A percentile compares a stretch with the other conserved stretches of the same genome.
Evolutionary conservation across 2,113 vertebrate species (phyloP).

Genomic region (Calidris pygmaea): DNA sequence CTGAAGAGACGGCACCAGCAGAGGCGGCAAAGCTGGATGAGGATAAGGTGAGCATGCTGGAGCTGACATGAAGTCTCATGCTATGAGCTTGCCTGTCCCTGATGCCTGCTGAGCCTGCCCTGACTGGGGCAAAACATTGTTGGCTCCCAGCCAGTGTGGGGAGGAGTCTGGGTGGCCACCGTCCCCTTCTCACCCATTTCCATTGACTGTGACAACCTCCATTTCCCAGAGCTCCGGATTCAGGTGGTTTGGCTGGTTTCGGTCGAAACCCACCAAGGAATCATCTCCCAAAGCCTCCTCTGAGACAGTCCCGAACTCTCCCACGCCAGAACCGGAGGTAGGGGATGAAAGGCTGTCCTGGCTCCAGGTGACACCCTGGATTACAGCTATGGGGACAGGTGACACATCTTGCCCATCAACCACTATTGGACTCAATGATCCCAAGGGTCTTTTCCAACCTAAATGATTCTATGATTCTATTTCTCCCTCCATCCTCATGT

Average conservation of each 20-base stretch:
- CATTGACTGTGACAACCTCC: background rate
- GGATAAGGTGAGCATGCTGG: conserved; percentile 46
- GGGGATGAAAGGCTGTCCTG: background rate
- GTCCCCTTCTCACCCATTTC: background rate
- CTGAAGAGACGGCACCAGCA: background rate
- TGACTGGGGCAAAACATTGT: background rate
- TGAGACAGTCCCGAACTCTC: background rate
- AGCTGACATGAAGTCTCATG: rapidly evolving
- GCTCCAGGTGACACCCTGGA: background rate
- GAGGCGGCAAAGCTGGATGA: background rate
- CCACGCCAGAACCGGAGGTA: background rate
- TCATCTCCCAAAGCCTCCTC: background rate
- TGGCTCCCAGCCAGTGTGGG: rapidly evolving
- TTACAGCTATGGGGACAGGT: background rate
- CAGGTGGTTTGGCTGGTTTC: conserved; percentile 93
- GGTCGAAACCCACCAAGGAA: conserved; percentile 71
- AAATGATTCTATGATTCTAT: too few relatives aligned
- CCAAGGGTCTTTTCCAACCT: too few relatives aligned
- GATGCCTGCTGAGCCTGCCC: rapidly evolving
- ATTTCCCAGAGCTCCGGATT: conserved; percentile 73
- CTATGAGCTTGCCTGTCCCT: background rate
- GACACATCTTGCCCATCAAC: background rate
- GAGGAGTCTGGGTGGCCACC: background rate
- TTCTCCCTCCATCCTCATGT: rapidly evolving
- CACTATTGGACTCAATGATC: background rate